Percentiles rank a stretch among this genome's conserved stretches.
These are phyloP conservation scores for Trichogramma dendrolimi DNA, from an alignment of 2,888 invertebrate genomes.

Conservation along the genomic window DNA sequence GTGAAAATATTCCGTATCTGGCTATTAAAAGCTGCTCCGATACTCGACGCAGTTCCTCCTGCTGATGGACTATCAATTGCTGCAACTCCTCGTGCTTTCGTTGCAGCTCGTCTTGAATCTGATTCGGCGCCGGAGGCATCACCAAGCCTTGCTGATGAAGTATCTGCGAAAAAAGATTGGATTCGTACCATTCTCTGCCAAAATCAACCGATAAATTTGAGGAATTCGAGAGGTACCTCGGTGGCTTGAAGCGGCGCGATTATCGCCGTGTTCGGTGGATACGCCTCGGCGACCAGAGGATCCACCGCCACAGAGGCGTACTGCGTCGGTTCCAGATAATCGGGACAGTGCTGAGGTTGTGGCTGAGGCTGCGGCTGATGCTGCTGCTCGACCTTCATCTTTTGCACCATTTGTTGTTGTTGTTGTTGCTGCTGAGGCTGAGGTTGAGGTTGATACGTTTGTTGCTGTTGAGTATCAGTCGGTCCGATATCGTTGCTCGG, in stretches of 20 bases:
- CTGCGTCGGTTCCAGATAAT: conserved; percentile 48
- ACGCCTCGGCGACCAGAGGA: conserved; percentile 55
- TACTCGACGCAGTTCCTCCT: conserved; percentile 78
- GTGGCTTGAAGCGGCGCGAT: conserved; percentile 40
- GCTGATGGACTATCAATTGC: conserved; percentile 77
- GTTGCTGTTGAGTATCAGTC: conserved; percentile 24
- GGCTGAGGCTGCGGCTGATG: conserved; percentile 26
- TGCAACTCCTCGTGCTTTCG: conserved; percentile 82
- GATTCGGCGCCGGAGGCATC: conserved; percentile 58
- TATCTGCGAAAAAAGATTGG: conserved; percentile 34
- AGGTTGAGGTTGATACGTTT: conserved; percentile 34
- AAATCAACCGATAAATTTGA: background rate
- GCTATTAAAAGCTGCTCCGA: conserved; percentile 84
- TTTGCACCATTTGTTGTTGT: conserved; percentile 23
- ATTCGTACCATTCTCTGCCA: background rate
- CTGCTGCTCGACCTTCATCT: conserved; percentile 23
- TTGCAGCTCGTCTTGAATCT: conserved; percentile 56
- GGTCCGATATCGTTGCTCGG: conserved; percentile 27
- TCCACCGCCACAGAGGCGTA: conserved; percentile 61
- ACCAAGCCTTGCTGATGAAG: conserved; percentile 52
- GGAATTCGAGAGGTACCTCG: conserved; percentile 38
- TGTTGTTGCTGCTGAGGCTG: conserved; percentile 31
- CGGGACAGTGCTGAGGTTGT: conserved; percentile 21
- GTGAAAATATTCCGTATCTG: conserved; percentile 64
- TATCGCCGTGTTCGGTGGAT: conserved; percentile 48